Percentiles rank a stretch among this genome's conserved stretches.
Evolutionary conservation across 2,113 vertebrate genomes (phyloP).

Genomic region (Neotoma lepida): DNA sequence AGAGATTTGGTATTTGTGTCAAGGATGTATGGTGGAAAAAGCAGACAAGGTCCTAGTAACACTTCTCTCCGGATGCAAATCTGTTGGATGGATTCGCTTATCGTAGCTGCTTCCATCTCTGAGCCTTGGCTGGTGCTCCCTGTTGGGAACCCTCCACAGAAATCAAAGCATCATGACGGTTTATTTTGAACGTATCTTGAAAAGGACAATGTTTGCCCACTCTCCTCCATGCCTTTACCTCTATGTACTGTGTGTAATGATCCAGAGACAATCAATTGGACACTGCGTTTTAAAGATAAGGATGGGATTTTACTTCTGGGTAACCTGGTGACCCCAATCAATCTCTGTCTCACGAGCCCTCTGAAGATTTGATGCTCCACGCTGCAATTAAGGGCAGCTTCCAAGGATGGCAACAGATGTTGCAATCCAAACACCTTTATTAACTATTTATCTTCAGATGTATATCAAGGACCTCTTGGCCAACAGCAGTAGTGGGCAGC

Average conservation of each 20-base stretch:
- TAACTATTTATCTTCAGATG: slow-evolving; percentile 83
- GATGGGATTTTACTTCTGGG: slow-evolving; percentile 86
- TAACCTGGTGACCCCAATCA: slow-evolving; percentile 92
- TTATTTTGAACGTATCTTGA: slow-evolving; percentile 72
- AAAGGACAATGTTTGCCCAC: slow-evolving; percentile 73
- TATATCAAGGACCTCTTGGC: slow-evolving; percentile 65
- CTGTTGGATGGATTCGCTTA: neutral
- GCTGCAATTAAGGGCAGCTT: slow-evolving; percentile 86
- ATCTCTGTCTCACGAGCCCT: slow-evolving; percentile 91
- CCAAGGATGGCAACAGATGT: slow-evolving; percentile 92
- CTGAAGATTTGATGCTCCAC: slow-evolving; percentile 85
- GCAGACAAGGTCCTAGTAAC: neutral
- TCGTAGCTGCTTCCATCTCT: fast-evolving
- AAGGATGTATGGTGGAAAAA: fast-evolving
- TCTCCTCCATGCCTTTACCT: slow-evolving; percentile 57
- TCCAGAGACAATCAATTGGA: slow-evolving; percentile 95
- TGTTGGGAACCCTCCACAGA: neutral
- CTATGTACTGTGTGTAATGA: slow-evolving; percentile 88
- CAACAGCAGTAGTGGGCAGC: slow-evolving; percentile 60
- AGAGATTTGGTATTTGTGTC: neutral
- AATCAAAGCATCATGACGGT: slow-evolving; percentile 12
- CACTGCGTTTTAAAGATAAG: slow-evolving; percentile 90
- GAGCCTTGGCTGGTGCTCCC: neutral
- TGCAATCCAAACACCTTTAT: slow-evolving; percentile 85
- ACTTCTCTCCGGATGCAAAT: neutral